Percentiles rank a stretch among this genome's conserved stretches.
Conservation (phyloP, 30 jellyfish, hydroid and myxozoan genomes). For the Aurelia aurita complex sp. Pacific region DNA sequence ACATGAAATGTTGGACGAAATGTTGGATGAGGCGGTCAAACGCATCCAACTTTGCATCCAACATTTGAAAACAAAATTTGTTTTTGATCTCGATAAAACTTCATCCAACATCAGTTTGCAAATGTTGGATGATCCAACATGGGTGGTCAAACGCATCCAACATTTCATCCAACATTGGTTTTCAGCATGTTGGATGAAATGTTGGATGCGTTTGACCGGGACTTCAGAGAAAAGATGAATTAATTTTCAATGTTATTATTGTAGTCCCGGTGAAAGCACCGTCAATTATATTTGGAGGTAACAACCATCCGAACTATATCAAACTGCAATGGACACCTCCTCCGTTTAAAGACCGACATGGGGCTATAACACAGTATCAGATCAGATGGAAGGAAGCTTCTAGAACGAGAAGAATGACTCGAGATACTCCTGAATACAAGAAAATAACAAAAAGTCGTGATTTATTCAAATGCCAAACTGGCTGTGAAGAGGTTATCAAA, state of each 20-base stretch:
- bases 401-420: slow-evolving; percentile 1
- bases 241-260: neutral
- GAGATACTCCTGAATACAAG: neutral
- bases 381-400: slow-evolving; percentile 14
- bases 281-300: neutral
- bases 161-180: no score
- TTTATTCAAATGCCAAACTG: slow-evolving; percentile 6
- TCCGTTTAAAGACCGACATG: slow-evolving; percentile 29
- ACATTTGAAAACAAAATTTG: no score
- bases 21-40: no score
- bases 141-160: no score
- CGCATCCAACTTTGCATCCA: no score
- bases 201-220: no score
- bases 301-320: slow-evolving; percentile 3
- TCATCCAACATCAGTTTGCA: no score
- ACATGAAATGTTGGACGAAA: no score
- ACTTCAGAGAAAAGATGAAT: no score
- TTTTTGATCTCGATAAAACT: no score
- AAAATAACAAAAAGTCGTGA: neutral
- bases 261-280: slow-evolving; percentile 68
- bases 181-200: no score
- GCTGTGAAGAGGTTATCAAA: neutral
- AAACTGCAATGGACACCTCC: slow-evolving; percentile 51
- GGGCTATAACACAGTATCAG: slow-evolving; percentile 19
- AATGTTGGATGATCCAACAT: no score